Conservation (phyloP, 2,113 vertebrate genomes). For the Sander vitreus region DNA sequence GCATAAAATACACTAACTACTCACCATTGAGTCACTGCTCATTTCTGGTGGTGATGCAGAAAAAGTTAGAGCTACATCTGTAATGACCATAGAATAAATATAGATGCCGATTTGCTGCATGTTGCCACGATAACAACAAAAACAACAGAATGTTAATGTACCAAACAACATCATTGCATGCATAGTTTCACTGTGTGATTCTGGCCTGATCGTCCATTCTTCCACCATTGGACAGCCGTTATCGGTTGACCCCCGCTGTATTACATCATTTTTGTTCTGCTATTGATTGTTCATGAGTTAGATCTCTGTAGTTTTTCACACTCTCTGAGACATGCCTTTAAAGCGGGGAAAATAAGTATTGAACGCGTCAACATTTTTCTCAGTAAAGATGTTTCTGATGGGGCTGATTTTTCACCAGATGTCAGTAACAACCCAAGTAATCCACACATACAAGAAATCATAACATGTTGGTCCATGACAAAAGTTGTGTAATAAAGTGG, state of each 20-base stretch:
- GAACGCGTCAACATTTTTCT: too few relatives aligned
- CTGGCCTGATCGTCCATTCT: neutral
- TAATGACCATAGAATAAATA: neutral
- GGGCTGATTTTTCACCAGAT: too few relatives aligned
- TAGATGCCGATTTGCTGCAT: neutral
- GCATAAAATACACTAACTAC: neutral
- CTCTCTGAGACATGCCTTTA: neutral
- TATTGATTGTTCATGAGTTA: conserved; percentile 12
- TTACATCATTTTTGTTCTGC: conserved; percentile 25
- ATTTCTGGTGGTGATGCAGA: conserved; percentile 3
- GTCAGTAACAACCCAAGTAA: too few relatives aligned
- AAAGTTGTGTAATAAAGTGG: too few relatives aligned
- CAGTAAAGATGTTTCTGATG: too few relatives aligned
- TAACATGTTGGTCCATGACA: too few relatives aligned
- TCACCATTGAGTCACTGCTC: neutral
- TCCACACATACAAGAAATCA: too few relatives aligned
- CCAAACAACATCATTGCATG: neutral
- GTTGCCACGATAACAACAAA: neutral
- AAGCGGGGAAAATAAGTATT: too few relatives aligned
- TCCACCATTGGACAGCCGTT: neutral
- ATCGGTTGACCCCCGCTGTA: conserved; percentile 9
- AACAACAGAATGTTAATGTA: neutral
- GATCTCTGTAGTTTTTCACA: neutral
- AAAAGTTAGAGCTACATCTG: neutral
- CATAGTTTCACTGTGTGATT: neutral